These are phyloP conservation scores for Speoplatyrhinus poulsoni DNA, from an alignment of 2,113 vertebrate species.

Conservation along the genomic window DNA sequence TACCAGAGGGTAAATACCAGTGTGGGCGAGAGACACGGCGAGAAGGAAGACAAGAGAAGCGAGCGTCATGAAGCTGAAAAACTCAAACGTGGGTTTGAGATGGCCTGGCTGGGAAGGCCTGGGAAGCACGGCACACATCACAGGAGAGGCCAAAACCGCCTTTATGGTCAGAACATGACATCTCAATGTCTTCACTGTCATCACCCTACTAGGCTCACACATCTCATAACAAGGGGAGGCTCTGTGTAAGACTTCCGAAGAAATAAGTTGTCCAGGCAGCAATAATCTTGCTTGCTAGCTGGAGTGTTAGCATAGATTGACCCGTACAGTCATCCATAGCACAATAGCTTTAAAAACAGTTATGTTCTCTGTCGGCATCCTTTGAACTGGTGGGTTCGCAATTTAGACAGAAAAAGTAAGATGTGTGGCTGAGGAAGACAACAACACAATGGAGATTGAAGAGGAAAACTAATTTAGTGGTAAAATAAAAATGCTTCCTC, in stretches of 20 bases:
- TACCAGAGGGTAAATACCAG: background rate
- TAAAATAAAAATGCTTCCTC: too few species aligned
- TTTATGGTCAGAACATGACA: constrained; percentile 9
- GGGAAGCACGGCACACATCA: constrained; percentile 9
- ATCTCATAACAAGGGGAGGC: background rate
- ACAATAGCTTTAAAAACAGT: constrained; percentile 5
- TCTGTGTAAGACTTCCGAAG: constrained; percentile 10
- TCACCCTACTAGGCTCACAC: constrained; percentile 5
- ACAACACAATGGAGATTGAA: too few species aligned
- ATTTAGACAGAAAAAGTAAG: too few species aligned
- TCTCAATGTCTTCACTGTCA: constrained; percentile 18
- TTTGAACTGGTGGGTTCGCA: background rate
- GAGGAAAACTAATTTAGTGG: too few species aligned
- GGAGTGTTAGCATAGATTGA: constrained; percentile 12
- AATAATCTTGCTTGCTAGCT: constrained; percentile 7
- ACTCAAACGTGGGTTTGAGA: background rate
- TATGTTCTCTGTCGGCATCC: constrained; percentile 40
- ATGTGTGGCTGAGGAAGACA: too few species aligned
- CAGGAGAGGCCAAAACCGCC: constrained; percentile 1
- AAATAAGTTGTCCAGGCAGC: constrained; percentile 3
- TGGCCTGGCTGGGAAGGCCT: constrained; percentile 19
- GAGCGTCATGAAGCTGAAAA: background rate
- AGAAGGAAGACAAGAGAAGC: background rate
- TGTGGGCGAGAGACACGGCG: background rate
- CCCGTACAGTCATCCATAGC: constrained; percentile 30